phyloP scores from a whole-genome alignment of 2,113 vertebrate species.

The Benitochromis conjunctus region DNA sequence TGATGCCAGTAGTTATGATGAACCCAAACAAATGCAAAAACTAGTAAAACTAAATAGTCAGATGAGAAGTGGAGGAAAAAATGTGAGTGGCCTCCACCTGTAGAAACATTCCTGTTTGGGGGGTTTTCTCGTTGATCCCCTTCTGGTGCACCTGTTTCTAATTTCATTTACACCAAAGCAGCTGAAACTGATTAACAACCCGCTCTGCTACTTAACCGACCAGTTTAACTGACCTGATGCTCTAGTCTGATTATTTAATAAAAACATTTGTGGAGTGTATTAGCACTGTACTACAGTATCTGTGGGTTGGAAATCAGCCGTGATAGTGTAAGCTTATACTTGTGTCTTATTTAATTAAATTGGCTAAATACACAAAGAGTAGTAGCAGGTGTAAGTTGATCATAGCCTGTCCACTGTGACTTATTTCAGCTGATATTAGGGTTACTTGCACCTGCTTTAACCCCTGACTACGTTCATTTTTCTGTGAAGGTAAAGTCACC shows the following conservation, averaged over 20 bases:
- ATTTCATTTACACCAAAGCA: not conserved
- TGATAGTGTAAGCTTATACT: not conserved
- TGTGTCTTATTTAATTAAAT: not conserved
- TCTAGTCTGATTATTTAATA: not conserved
- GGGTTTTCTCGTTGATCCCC: not conserved
- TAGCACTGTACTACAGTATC: not conserved
- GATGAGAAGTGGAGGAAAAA: not conserved
- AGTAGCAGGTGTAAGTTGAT: not conserved
- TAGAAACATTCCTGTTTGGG: not conserved
- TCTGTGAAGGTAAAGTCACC: not conserved
- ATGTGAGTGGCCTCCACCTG: not conserved
- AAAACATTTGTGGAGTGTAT: not conserved
- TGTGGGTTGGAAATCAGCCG: not conserved
- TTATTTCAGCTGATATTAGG: not conserved
- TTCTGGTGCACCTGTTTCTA: not conserved
- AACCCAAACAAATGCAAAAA: not conserved
- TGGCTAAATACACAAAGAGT: not conserved
- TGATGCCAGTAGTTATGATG: not conserved
- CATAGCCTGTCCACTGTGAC: not conserved
- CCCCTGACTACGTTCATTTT: not conserved
- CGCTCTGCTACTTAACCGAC: not conserved
- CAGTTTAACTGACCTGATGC: not conserved
- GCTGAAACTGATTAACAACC: not conserved
- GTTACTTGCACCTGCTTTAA: not conserved
- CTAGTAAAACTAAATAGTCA: not conserved